These are phyloP conservation scores for Trigoniulus corallinus DNA, from an alignment of 1,140 invertebrate genomes.

Conservation along the genomic window DNA sequence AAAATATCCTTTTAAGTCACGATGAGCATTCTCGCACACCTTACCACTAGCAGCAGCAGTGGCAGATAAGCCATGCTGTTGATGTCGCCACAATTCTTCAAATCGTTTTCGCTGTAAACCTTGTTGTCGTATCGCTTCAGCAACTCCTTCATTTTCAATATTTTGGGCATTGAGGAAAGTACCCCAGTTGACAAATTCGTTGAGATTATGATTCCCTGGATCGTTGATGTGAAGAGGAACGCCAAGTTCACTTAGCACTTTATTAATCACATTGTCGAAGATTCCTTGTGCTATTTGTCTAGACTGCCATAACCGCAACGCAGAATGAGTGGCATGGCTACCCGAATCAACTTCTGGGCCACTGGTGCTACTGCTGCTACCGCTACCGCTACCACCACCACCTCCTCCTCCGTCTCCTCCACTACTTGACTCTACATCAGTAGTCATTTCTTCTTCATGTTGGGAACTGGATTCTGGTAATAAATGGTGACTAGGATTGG, in stretches of 20 bases:
- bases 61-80: background rate
- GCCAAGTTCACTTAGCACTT: slow-evolving; percentile 42
- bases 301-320: slow-evolving; percentile 40
- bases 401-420: background rate
- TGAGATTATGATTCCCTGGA: no score
- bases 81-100: background rate
- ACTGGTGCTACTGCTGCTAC: background rate
- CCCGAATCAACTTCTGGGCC: slow-evolving; percentile 4
- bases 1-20: background rate
- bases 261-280: slow-evolving; percentile 53
- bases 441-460: no score
- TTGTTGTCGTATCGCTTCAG: slow-evolving; percentile 43
- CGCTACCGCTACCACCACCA: background rate
- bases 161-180: slow-evolving; percentile 26
- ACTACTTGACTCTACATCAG: background rate
- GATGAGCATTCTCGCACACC: background rate
- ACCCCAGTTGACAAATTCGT: no score
- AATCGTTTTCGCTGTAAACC: slow-evolving; percentile 28
- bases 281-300: slow-evolving; percentile 48
- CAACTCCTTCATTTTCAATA: slow-evolving; percentile 44
- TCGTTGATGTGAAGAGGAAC: slow-evolving; percentile 31
- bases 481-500: no score
- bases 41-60: background rate
- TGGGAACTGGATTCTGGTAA: background rate
- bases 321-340: background rate